Conservation (phyloP, 2,113 vertebrate species). For the Microtus montanus region DNA sequence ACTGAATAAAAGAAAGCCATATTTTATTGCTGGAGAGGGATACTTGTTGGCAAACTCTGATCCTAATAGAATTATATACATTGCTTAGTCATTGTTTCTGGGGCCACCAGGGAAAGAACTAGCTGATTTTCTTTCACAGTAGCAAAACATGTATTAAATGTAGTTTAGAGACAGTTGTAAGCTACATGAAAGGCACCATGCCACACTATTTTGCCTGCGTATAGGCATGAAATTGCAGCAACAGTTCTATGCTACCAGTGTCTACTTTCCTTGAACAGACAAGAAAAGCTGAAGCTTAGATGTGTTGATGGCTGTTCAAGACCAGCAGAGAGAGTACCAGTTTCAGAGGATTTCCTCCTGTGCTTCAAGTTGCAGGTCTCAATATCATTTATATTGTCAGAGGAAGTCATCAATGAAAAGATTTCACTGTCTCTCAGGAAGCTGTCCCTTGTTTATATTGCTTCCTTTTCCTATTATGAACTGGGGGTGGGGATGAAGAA, state of each 20-base stretch:
- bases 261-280: background rate
- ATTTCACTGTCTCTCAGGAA: background rate
- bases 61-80: constrained; percentile 48
- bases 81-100: constrained; percentile 60
- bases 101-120: background rate
- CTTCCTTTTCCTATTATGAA: background rate
- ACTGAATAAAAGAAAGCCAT: constrained; percentile 62
- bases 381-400: background rate
- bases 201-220: background rate
- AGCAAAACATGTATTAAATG: background rate
- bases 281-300: background rate
- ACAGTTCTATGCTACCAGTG: background rate
- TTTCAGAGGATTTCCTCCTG: background rate
- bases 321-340: background rate
- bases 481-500: background rate
- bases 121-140: background rate
- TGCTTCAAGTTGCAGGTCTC: background rate
- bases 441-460: background rate
- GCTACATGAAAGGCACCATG: background rate
- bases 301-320: background rate
- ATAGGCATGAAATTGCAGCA: background rate
- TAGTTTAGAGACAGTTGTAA: background rate
- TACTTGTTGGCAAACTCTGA: constrained; percentile 49
- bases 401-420: background rate
- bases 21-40: constrained; percentile 54